phyloP scores from a whole-genome alignment of 2,888 invertebrate genomes.

The Allygus modestus region DNA sequence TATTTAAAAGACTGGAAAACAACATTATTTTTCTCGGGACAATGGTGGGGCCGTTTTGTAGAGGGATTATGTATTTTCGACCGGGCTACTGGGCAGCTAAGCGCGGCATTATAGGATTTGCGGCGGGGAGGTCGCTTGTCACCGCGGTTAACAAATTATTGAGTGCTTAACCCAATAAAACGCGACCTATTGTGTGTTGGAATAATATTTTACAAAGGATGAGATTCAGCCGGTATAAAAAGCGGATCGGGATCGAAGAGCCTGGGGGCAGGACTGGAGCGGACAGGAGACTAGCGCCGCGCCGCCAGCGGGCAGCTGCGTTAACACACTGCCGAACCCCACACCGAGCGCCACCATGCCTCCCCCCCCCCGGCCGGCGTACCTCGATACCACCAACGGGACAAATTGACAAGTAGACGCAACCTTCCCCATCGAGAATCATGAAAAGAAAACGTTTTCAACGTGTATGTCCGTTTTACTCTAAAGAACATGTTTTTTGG shows the following conservation, averaged over 20 bases:
- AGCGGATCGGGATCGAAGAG: constrained; percentile 28
- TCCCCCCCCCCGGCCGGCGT: too few species aligned
- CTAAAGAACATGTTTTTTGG: too few species aligned
- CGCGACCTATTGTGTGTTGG: constrained; percentile 55
- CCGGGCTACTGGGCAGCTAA: constrained; percentile 29
- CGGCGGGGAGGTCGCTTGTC: constrained; percentile 31
- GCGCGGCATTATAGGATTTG: constrained; percentile 13
- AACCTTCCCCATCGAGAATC: too few species aligned
- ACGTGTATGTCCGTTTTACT: too few species aligned
- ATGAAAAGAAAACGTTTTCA: too few species aligned
- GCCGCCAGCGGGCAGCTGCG: constrained; percentile 23
- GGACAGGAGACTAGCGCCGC: constrained; percentile 15
- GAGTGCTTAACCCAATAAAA: constrained; percentile 57
- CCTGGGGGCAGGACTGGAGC: constrained; percentile 13
- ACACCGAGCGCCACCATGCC: too few species aligned
- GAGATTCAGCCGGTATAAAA: constrained; percentile 55
- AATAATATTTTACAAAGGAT: constrained; percentile 60
- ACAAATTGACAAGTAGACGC: too few species aligned
- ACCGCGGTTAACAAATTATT: constrained; percentile 51
- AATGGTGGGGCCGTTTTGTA: constrained; percentile 5
- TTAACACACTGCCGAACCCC: constrained; percentile 13
- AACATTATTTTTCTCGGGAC: constrained; percentile 26
- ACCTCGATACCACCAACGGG: too few species aligned
- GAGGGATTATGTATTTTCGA: background rate
- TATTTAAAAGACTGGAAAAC: constrained; percentile 26